phyloP scores from a whole-genome alignment of 2,113 vertebrate genomes.

The Cyprinus carpio region DNA sequence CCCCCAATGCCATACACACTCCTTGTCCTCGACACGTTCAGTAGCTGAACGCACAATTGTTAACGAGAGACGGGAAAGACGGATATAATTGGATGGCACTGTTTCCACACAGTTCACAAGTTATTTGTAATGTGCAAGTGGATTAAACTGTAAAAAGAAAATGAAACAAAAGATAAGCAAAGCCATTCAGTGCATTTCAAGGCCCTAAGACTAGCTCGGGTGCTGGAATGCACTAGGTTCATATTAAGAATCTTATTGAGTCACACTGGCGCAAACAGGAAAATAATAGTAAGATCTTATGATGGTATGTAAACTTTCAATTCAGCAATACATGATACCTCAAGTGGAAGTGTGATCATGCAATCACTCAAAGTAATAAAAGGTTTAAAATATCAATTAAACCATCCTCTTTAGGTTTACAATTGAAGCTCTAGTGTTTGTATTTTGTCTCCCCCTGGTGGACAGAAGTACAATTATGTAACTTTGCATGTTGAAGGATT shows the following conservation, averaged over 20 bases:
- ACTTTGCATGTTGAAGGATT: too few species aligned
- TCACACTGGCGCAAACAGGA: too few species aligned
- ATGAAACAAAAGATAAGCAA: slow-evolving; percentile 27
- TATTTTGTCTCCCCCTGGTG: slow-evolving; percentile 48
- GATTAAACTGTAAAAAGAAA: slow-evolving; percentile 41
- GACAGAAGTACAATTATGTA: background rate
- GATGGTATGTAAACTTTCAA: background rate
- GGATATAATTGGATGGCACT: slow-evolving; percentile 69
- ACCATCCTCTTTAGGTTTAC: background rate
- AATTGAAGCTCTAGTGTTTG: background rate
- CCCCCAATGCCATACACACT: slow-evolving; percentile 53
- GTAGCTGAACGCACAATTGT: slow-evolving; percentile 65
- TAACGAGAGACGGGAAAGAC: slow-evolving; percentile 70
- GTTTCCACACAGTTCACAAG: slow-evolving; percentile 65
- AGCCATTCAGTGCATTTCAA: background rate
- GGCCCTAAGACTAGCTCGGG: background rate
- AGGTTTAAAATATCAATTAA: background rate
- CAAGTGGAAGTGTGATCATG: background rate
- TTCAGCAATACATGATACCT: background rate
- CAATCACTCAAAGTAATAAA: background rate
- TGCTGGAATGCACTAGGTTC: background rate
- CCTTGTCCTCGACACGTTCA: background rate
- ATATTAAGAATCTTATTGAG: background rate
- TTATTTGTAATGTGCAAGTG: slow-evolving; percentile 53
- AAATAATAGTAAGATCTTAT: background rate